These are phyloP conservation scores for Cerastis rubricosa DNA, from an alignment of 2,888 invertebrate genomes.

Conservation along the genomic window DNA sequence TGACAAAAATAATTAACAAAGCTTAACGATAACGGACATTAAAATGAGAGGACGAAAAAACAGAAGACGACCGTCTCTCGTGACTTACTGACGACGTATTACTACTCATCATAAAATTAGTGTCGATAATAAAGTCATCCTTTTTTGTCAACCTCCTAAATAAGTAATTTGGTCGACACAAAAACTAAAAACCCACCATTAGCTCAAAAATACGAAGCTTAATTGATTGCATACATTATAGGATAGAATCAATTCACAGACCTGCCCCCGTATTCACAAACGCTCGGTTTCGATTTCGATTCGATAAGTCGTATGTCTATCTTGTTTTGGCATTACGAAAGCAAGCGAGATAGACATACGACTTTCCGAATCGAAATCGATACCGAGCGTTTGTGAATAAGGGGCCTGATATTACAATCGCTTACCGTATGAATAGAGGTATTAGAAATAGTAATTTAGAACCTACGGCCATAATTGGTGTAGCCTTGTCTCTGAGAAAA, in stretches of 20 bases:
- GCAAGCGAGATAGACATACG: too few relatives aligned
- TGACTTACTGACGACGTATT: background rate
- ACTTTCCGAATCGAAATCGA: too few relatives aligned
- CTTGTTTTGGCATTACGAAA: too few relatives aligned
- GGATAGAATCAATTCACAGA: constrained; percentile 37
- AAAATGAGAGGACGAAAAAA: background rate
- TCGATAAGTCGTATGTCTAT: too few relatives aligned
- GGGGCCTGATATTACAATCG: constrained; percentile 59
- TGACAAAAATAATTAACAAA: background rate
- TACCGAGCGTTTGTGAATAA: too few relatives aligned
- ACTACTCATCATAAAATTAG: constrained; percentile 14
- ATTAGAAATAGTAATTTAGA: constrained; percentile 63
- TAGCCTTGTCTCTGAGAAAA: constrained; percentile 70
- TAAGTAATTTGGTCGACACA: constrained; percentile 30
- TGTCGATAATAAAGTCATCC: constrained; percentile 22
- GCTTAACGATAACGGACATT: background rate
- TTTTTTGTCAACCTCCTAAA: constrained; percentile 40
- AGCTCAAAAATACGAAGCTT: constrained; percentile 18
- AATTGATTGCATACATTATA: constrained; percentile 49
- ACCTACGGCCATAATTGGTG: constrained; percentile 54
- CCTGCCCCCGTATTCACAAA: too few relatives aligned
- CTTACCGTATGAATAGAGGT: constrained; percentile 46
- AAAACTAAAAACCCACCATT: constrained; percentile 32
- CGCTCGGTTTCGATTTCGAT: too few relatives aligned
- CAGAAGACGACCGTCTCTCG: background rate